phyloP scores from a whole-genome alignment of 64 coral and sea anemone genomes.

The Montipora capricornis region DNA sequence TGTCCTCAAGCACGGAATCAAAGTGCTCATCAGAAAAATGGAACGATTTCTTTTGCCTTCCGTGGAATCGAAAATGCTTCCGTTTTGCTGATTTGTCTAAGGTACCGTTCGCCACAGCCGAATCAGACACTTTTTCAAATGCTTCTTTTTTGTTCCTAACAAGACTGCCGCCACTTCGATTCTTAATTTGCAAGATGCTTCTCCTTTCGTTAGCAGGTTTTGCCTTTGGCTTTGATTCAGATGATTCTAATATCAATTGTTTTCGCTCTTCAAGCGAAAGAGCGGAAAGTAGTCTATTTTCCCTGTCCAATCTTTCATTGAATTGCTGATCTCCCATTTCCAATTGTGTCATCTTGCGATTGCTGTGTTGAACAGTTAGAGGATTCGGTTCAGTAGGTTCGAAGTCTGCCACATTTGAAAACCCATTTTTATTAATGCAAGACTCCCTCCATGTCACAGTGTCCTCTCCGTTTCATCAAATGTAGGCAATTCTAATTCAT shows the following conservation, averaged over 20 bases:
- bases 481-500: neutral
- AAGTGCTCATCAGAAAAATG: conserved; percentile 12
- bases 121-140: neutral
- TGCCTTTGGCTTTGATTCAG: conserved; percentile 7
- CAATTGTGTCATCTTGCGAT: conserved; percentile 25
- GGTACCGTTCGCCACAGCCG: neutral
- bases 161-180: conserved; percentile 26
- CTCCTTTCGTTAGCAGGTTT: conserved; percentile 41
- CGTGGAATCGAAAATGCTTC: conserved; percentile 27
- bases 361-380: neutral
- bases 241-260: neutral
- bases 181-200: conserved; percentile 55
- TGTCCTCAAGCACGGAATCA: neutral
- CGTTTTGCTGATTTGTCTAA: neutral
- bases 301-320: neutral
- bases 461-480: neutral
- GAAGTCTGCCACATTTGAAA: neutral
- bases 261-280: conserved; percentile 40
- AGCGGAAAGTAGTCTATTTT: neutral
- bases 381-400: neutral
- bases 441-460: neutral
- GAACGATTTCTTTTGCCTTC: conserved; percentile 6
- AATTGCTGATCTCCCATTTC: conserved; percentile 39
- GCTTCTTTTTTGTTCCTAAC: conserved; percentile 36
- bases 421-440: neutral